Conservation (phyloP, 2,888 invertebrate genomes). For the Andrena minutula region DNA sequence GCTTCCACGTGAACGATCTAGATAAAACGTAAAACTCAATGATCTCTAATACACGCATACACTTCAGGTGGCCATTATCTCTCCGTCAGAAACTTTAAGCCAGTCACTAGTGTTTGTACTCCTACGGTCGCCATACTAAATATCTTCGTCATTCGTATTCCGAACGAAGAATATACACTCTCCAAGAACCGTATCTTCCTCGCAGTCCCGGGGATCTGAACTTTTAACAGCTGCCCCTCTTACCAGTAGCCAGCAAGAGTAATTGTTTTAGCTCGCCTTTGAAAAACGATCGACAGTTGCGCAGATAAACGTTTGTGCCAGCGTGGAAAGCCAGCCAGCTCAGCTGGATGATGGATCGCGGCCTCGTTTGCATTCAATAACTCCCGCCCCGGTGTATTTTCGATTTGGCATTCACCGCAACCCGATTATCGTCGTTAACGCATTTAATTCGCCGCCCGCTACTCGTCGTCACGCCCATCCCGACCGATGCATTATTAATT, state of each 20-base stretch:
- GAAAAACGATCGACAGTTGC: constrained; percentile 20
- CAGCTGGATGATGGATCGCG: constrained; percentile 69
- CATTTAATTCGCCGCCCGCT: constrained; percentile 71
- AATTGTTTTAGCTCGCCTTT: background rate
- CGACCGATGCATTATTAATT: constrained; percentile 74
- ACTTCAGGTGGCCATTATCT: background rate
- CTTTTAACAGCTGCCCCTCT: background rate
- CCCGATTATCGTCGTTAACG: constrained; percentile 74
- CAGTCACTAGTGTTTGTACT: background rate
- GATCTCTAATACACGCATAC: background rate
- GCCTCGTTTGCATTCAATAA: constrained; percentile 74
- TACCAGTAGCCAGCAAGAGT: background rate
- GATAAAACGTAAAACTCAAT: constrained; percentile 3
- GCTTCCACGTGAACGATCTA: background rate
- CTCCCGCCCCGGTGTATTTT: constrained; percentile 71
- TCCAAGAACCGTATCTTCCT: background rate
- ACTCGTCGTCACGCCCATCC: constrained; percentile 57
- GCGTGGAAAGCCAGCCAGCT: constrained; percentile 63
- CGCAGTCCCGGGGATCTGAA: background rate
- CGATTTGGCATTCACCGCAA: constrained; percentile 74
- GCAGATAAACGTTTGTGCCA: constrained; percentile 53
- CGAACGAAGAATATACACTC: background rate
- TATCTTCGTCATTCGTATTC: background rate
- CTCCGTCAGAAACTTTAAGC: background rate
- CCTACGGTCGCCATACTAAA: constrained; percentile 26